These are phyloP conservation scores for Paramuricea clavata DNA, from an alignment of 92 coral and sea anemone genomes.

Conservation along the genomic window DNA sequence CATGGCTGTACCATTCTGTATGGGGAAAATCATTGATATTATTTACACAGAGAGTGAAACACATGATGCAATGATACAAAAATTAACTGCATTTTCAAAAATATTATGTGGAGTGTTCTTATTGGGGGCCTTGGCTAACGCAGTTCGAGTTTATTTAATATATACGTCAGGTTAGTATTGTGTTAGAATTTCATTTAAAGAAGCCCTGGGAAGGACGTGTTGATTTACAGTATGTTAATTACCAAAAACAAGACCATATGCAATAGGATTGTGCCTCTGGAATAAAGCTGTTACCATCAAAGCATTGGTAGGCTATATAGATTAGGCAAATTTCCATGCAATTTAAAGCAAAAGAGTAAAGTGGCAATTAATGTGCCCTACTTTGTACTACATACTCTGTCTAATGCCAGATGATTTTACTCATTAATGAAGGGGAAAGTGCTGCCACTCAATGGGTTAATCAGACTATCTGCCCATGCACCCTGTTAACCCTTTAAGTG, in stretches of 20 bases:
- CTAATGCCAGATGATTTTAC: too few relatives aligned
- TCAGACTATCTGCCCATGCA: too few relatives aligned
- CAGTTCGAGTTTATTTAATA: conserved; percentile 91
- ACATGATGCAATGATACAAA: conserved; percentile 78
- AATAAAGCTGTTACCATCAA: too few relatives aligned
- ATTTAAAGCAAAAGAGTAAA: too few relatives aligned
- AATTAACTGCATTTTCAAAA: conserved; percentile 78
- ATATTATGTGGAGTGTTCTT: conserved; percentile 85
- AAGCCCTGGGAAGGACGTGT: neutral
- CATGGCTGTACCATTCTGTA: conserved; percentile 97
- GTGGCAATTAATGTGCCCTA: too few relatives aligned
- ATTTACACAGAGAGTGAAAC: conserved; percentile 84
- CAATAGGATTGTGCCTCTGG: neutral
- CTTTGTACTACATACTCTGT: too few relatives aligned
- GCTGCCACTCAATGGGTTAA: too few relatives aligned
- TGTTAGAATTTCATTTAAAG: neutral
- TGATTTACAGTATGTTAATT: neutral
- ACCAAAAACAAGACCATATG: neutral
- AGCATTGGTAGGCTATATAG: too few relatives aligned
- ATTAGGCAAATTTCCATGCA: neutral
- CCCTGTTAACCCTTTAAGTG: too few relatives aligned
- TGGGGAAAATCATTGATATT: conserved; percentile 96
- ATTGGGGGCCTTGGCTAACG: conserved; percentile 89
- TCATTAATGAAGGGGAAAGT: too few relatives aligned
- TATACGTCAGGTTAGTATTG: conserved; percentile 79